Evolutionary conservation across 1,140 invertebrate genomes (phyloP).

Genomic region (Archivesica marissinica): DNA sequence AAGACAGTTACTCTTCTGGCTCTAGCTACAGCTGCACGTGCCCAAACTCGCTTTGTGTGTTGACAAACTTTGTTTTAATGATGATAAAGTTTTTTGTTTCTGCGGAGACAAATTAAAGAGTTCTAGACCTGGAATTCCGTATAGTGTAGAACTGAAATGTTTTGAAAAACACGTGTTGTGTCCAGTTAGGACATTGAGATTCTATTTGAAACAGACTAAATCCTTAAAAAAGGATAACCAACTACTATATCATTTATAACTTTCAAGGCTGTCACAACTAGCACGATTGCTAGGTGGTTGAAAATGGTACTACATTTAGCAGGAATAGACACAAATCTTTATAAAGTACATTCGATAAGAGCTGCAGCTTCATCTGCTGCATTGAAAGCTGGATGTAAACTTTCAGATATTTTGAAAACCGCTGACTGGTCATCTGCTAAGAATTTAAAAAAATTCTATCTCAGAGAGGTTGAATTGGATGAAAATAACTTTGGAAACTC

Average conservation of each 20-base stretch:
- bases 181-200: too few species aligned
- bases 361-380: conserved; percentile 29
- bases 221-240: neutral
- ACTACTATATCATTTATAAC: conserved; percentile 31
- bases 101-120: too few species aligned
- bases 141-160: too few species aligned
- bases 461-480: too few species aligned
- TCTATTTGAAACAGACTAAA: conserved; percentile 32
- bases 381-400: neutral
- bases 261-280: conserved; percentile 26
- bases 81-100: too few species aligned
- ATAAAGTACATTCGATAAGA: conserved; percentile 49
- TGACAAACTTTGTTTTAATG: too few species aligned
- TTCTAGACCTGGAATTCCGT: too few species aligned
- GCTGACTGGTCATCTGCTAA: conserved; percentile 44
- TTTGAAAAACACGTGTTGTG: too few species aligned
- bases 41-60: too few species aligned
- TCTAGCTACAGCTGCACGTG: too few species aligned
- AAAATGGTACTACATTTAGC: conserved; percentile 4
- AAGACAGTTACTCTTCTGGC: too few species aligned
- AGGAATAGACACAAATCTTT: conserved; percentile 2
- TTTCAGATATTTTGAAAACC: conserved; percentile 12
- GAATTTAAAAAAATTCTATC: conserved; percentile 23
- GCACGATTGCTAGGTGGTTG: conserved; percentile 41
- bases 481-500: too few species aligned